A percentile compares a stretch with the other conserved stretches of the same genome.
phyloP scores from a whole-genome alignment of 2,888 invertebrate species.

The Athrips mouffetella region DNA sequence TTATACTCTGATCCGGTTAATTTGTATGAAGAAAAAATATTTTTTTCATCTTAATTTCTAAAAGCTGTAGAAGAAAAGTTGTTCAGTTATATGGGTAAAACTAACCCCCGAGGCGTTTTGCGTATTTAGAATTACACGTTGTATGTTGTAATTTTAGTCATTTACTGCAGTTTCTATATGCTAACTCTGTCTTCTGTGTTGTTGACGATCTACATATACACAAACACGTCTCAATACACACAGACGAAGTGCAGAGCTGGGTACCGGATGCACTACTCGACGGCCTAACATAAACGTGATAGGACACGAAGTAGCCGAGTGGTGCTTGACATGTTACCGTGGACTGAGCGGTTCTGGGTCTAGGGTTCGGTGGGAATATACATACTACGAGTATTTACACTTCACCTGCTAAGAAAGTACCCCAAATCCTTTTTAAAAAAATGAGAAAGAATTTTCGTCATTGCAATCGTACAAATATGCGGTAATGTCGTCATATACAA shows the following conservation, averaged over 20 bases:
- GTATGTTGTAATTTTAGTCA: too few species aligned
- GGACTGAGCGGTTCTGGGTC: constrained; percentile 21
- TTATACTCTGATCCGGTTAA: too few species aligned
- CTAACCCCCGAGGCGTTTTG: too few species aligned
- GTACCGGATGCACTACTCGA: constrained; percentile 38
- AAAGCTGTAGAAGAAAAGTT: too few species aligned
- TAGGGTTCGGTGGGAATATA: background rate
- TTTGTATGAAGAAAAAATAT: too few species aligned
- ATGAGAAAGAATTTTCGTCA: too few species aligned
- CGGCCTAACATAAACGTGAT: constrained; percentile 55
- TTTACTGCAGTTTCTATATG: background rate
- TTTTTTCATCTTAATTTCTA: too few species aligned
- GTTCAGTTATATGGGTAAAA: too few species aligned
- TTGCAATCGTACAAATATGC: too few species aligned
- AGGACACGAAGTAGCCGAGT: constrained; percentile 58
- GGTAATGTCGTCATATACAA: too few species aligned
- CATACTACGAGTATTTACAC: background rate
- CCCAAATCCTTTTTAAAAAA: too few species aligned
- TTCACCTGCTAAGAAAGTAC: background rate
- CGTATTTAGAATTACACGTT: too few species aligned
- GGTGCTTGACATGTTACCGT: constrained; percentile 53
- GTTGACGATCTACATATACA: background rate
- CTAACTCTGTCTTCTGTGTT: background rate
- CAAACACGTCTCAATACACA: background rate
- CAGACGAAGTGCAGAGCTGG: constrained; percentile 12